phyloP scores from a whole-genome alignment of 2,797 vertebrate species.

The Cichlasoma orientale region DNA sequence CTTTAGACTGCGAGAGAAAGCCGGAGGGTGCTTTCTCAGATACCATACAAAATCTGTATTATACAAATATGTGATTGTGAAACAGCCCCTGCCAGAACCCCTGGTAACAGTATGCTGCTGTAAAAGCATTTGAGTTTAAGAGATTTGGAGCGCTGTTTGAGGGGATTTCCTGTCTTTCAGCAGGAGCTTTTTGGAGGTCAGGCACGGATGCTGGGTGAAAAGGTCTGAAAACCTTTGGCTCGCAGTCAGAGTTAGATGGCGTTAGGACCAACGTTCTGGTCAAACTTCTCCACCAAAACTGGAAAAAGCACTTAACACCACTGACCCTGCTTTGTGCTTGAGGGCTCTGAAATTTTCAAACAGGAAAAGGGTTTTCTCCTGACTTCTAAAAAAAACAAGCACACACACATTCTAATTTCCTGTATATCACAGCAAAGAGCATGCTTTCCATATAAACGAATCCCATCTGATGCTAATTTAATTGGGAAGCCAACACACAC shows the following conservation, averaged over 20 bases:
- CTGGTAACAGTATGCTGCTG: neutral
- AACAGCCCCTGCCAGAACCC: neutral
- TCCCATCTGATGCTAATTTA: neutral
- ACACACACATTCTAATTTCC: neutral
- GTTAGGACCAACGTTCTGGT: neutral
- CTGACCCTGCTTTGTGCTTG: neutral
- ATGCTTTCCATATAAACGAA: neutral
- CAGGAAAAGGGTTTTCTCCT: neutral
- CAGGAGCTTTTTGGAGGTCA: neutral
- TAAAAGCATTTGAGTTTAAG: neutral
- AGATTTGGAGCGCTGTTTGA: neutral
- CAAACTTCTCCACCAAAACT: neutral
- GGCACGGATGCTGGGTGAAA: neutral
- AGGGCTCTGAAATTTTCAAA: neutral
- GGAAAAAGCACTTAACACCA: neutral
- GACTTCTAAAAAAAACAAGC: neutral
- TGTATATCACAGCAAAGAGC: neutral
- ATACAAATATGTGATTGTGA: neutral
- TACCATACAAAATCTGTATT: neutral
- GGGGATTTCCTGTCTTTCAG: slow-evolving; percentile 33
- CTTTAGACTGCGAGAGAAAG: neutral
- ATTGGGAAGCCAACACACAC: neutral
- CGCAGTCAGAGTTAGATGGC: neutral
- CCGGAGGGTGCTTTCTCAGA: neutral
- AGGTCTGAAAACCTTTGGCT: neutral